A percentile compares a stretch with the other conserved stretches of the same genome.
Conservation (phyloP, 1,140 invertebrate genomes). For the Pogonomyrmex barbatus region DNA sequence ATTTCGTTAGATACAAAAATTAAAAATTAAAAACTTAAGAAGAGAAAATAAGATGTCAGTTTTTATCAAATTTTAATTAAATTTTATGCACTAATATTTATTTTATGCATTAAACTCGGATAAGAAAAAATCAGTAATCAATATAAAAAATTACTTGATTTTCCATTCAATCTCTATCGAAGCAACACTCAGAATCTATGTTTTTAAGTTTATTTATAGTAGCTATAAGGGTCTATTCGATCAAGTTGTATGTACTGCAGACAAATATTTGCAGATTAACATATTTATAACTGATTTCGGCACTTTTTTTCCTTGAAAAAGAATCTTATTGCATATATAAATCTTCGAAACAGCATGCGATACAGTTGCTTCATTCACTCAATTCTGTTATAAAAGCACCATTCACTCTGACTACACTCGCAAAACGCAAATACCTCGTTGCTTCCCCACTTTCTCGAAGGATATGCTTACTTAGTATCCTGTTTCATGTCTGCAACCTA, state of each 20-base stretch:
- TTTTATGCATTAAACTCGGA: too few species aligned
- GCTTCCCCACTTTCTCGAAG: conserved; percentile 51
- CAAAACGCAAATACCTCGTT: conserved; percentile 61
- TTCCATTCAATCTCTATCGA: neutral
- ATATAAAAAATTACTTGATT: neutral
- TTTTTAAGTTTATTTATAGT: conserved; percentile 19
- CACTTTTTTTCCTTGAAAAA: conserved; percentile 1
- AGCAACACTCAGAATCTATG: neutral
- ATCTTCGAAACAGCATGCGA: conserved; percentile 14
- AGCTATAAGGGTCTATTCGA: neutral
- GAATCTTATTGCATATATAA: neutral
- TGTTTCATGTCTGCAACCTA: conserved; percentile 62
- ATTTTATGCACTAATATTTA: neutral
- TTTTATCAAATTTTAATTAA: neutral
- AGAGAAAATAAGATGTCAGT: neutral
- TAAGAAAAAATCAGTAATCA: neutral
- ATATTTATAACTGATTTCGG: conserved; percentile 19
- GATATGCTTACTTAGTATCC: conserved; percentile 71
- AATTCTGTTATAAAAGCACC: conserved; percentile 59
- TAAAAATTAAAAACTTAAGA: neutral
- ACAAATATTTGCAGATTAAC: conserved; percentile 55
- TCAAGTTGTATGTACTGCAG: neutral
- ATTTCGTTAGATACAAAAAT: neutral
- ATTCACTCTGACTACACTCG: conserved; percentile 56
- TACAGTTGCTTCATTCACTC: conserved; percentile 66